Conservation (phyloP, 2,888 invertebrate genomes). For the Mesorhabditis spiculigera region DNA sequence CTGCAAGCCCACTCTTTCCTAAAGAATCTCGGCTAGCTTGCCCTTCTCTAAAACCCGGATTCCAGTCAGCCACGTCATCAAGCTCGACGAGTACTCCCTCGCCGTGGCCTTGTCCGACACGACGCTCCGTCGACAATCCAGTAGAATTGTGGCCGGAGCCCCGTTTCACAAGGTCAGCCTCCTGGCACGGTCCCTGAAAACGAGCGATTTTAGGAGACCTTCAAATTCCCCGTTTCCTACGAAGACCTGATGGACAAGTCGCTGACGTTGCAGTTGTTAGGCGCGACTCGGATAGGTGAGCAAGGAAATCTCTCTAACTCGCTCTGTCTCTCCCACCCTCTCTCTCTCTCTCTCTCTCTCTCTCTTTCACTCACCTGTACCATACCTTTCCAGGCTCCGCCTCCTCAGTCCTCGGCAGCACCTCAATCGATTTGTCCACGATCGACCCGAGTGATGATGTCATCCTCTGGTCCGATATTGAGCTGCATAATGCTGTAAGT, state of each 20-base stretch:
- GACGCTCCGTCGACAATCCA: slow-evolving; percentile 1
- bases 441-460: slow-evolving; percentile 18
- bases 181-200: too few species aligned
- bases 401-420: slow-evolving; percentile 10
- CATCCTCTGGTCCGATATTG: slow-evolving; percentile 14
- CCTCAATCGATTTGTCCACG: slow-evolving; percentile 9
- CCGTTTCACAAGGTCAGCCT: slow-evolving; percentile 5
- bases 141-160: slow-evolving; percentile 10
- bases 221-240: slow-evolving; percentile 19
- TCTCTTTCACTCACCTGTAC: neutral
- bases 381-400: slow-evolving; percentile 8
- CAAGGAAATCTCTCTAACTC: neutral
- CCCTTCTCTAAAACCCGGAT: neutral
- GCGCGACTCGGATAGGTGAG: slow-evolving; percentile 10
- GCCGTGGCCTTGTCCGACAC: neutral
- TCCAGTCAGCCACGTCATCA: slow-evolving; percentile 2
- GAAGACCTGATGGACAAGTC: slow-evolving; percentile 17
- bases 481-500: slow-evolving; percentile 12
- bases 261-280: slow-evolving; percentile 12
- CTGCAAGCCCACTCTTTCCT: too few species aligned
- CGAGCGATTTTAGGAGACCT: neutral
- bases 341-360: too few species aligned
- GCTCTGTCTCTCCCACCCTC: too few species aligned
- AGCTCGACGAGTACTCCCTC: neutral
- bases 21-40: too few species aligned